Evolutionary conservation across 2,888 invertebrate genomes (phyloP).

Genomic region (Synergus gifuensis): DNA sequence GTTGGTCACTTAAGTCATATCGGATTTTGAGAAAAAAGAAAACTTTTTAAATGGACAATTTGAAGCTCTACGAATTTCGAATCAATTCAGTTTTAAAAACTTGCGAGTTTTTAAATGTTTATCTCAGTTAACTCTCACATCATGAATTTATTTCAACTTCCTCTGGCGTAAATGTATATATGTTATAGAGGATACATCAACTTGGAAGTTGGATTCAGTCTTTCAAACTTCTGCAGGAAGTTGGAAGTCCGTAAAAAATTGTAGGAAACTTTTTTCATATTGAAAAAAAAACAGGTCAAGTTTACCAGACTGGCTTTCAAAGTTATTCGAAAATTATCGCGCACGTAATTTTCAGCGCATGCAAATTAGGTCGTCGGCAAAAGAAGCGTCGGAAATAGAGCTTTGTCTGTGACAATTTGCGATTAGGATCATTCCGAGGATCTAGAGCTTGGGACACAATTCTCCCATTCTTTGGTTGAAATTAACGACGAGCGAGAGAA

Average conservation of each 20-base stretch:
- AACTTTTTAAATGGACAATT: too few relatives aligned
- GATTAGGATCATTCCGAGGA: conserved; percentile 8
- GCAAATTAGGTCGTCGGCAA: conserved; percentile 32
- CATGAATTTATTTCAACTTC: conserved; percentile 16
- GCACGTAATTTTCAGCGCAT: conserved; percentile 9
- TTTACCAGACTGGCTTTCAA: conserved; percentile 4
- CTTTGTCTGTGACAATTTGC: conserved; percentile 17
- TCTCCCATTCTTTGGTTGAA: conserved; percentile 14
- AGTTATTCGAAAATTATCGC: conserved; percentile 31
- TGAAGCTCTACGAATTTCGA: too few relatives aligned
- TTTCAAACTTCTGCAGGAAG: conserved; percentile 15
- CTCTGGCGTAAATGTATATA: neutral
- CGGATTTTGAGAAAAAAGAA: too few relatives aligned
- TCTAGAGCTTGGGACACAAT: neutral
- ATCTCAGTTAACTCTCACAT: neutral
- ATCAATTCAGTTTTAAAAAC: too few relatives aligned
- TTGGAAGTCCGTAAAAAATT: neutral
- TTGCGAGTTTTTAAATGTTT: too few relatives aligned
- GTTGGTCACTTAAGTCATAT: too few relatives aligned
- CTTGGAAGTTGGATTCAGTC: neutral
- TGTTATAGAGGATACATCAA: neutral
- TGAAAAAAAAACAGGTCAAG: conserved; percentile 33
- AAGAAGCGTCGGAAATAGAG: conserved; percentile 3
- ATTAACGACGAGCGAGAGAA: neutral
- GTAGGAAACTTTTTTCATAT: neutral